Evolutionary conservation across 2,888 invertebrate species (phyloP).

Genomic region (Cheilosia impressa): DNA sequence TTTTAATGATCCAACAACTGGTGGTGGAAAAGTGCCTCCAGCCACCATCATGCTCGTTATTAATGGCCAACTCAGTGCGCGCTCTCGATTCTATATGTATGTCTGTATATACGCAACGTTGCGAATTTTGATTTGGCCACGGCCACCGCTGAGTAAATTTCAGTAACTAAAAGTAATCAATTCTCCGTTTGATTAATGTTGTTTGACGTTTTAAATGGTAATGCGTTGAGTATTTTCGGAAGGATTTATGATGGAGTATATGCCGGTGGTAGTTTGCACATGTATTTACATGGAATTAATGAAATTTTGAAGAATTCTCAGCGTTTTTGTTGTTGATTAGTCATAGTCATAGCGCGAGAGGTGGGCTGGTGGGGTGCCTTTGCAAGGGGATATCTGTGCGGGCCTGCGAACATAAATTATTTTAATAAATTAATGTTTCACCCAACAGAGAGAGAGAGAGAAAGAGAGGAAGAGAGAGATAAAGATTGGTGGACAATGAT

Average conservation of each 20-base stretch:
- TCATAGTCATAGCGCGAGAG: background rate
- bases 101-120: background rate
- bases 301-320: slow-evolving; percentile 58
- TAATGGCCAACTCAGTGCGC: slow-evolving; percentile 10
- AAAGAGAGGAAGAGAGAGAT: background rate
- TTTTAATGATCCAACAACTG: slow-evolving; percentile 50
- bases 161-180: slow-evolving; percentile 60
- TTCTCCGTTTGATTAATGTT: slow-evolving; percentile 72
- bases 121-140: slow-evolving; percentile 48
- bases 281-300: slow-evolving; percentile 62
- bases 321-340: slow-evolving; percentile 59
- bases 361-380: background rate
- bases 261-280: background rate
- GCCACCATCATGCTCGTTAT: slow-evolving; percentile 1
- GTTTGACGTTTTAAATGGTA: slow-evolving; percentile 56
- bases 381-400: background rate
- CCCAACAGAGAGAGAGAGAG: slow-evolving; percentile 9
- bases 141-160: slow-evolving; percentile 27
- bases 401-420: slow-evolving; percentile 49
- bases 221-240: slow-evolving; percentile 53
- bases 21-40: background rate
- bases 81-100: background rate
- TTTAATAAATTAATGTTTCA: slow-evolving; percentile 51
- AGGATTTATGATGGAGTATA: slow-evolving; percentile 58
- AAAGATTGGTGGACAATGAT: slow-evolving; percentile 21